A percentile compares a stretch with the other conserved stretches of the same genome.
Conservation (phyloP, 2,797 vertebrate genomes). For the Bovichtus variegatus region DNA sequence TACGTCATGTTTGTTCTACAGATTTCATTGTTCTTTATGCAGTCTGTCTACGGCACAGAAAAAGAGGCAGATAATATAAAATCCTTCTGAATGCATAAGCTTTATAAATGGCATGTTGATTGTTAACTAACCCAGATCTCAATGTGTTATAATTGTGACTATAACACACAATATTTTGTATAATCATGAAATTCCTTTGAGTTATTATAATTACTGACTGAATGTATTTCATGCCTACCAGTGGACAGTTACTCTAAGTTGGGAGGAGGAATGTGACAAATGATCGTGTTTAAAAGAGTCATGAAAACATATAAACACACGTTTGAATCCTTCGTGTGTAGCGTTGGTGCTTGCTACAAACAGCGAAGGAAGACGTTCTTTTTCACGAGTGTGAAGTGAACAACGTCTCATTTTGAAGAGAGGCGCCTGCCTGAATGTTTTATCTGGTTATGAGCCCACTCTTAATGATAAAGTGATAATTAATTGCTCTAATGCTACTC, state of each 20-base stretch:
- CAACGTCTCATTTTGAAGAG: neutral
- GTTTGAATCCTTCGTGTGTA: neutral
- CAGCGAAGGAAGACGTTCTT: neutral
- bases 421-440: neutral
- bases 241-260: neutral
- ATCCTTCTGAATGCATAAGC: neutral
- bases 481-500: neutral
- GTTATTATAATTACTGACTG: neutral
- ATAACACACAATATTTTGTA: neutral
- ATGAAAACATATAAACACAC: neutral
- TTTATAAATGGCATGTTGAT: neutral
- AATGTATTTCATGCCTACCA: neutral
- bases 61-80: neutral
- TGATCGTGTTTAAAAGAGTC: neutral
- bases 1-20: neutral
- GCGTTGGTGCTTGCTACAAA: neutral
- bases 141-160: neutral
- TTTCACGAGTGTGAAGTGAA: too few relatives aligned
- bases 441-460: neutral
- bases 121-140: neutral
- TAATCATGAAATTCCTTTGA: neutral
- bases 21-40: neutral
- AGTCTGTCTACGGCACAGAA: neutral
- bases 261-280: neutral
- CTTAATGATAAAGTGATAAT: conserved; percentile 2